Percentiles rank a stretch among this genome's conserved stretches.
Evolutionary conservation across 2,113 vertebrate genomes (phyloP).

Genomic region (Caranx melampygus): DNA sequence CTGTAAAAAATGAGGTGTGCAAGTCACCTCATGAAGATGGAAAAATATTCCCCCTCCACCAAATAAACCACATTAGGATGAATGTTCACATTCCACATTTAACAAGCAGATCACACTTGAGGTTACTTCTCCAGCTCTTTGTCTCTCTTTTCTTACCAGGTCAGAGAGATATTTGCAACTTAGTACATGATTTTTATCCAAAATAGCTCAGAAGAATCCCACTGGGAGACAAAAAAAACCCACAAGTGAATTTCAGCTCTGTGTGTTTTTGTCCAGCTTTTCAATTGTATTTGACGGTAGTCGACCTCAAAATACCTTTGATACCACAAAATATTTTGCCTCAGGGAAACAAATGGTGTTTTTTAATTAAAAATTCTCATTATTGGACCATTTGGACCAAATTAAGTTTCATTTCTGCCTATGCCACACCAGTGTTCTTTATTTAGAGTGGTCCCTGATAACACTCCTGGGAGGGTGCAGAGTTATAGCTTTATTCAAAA

Average conservation of each 20-base stretch:
- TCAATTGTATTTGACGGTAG: constrained; percentile 44
- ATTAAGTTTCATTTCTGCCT: constrained; percentile 29
- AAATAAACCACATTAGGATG: neutral
- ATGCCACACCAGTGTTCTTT: constrained; percentile 52
- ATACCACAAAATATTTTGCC: constrained; percentile 55
- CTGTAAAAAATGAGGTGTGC: neutral
- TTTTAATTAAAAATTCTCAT: constrained; percentile 29
- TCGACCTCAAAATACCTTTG: constrained; percentile 38
- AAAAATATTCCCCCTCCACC: neutral
- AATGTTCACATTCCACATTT: neutral
- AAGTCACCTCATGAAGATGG: neutral
- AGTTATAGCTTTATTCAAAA: constrained; percentile 72
- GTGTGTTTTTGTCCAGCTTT: constrained; percentile 12
- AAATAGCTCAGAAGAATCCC: neutral
- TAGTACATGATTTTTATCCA: neutral
- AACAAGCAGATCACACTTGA: neutral
- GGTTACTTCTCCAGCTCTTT: neutral
- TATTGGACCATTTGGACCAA: constrained; percentile 36
- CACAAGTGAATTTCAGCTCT: neutral
- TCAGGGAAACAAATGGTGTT: constrained; percentile 27
- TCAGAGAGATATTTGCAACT: neutral
- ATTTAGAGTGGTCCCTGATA: constrained; percentile 57
- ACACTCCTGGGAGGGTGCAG: constrained; percentile 32
- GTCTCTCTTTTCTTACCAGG: neutral
- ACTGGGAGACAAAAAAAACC: neutral